These are phyloP conservation scores for Biston betularia DNA, from an alignment of 2,888 invertebrate species.

Conservation along the genomic window DNA sequence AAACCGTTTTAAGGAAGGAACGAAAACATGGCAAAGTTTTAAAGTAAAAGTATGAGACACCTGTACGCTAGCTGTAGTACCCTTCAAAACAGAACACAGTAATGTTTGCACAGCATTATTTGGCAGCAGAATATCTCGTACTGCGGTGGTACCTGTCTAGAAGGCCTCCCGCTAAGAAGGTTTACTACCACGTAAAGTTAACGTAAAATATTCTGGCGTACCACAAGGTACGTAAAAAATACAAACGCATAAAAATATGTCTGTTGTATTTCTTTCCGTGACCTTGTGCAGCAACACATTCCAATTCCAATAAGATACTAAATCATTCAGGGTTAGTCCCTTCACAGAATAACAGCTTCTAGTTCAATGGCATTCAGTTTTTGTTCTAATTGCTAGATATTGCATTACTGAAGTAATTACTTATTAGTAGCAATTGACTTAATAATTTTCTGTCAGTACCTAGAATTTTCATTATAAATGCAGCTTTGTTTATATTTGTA, in stretches of 20 bases:
- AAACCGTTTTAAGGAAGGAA: too few relatives aligned
- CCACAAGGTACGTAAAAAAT: too few relatives aligned
- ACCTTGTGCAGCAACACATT: constrained; percentile 18
- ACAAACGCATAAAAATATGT: background rate
- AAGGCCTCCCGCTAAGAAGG: too few relatives aligned
- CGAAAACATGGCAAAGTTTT: too few relatives aligned
- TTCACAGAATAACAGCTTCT: constrained; percentile 29
- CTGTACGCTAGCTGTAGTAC: too few relatives aligned
- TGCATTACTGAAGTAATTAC: background rate
- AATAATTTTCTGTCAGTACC: background rate
- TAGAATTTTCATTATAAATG: background rate
- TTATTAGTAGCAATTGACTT: constrained; percentile 1
- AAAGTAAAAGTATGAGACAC: too few relatives aligned
- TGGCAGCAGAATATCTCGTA: too few relatives aligned
- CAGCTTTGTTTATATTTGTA: background rate
- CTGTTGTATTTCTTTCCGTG: background rate
- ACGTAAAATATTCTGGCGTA: too few relatives aligned
- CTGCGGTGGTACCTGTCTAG: too few relatives aligned
- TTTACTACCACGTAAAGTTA: too few relatives aligned
- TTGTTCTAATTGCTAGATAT: constrained; percentile 5
- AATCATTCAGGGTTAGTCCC: constrained; percentile 28
- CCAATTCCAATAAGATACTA: constrained; percentile 10
- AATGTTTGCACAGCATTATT: too few relatives aligned
- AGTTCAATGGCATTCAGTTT: constrained; percentile 16
- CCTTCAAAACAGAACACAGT: too few relatives aligned